A percentile compares a stretch with the other conserved stretches of the same genome.
Evolutionary conservation across 2,888 invertebrate genomes (phyloP).

Genomic region (Idaea dimidiata): DNA sequence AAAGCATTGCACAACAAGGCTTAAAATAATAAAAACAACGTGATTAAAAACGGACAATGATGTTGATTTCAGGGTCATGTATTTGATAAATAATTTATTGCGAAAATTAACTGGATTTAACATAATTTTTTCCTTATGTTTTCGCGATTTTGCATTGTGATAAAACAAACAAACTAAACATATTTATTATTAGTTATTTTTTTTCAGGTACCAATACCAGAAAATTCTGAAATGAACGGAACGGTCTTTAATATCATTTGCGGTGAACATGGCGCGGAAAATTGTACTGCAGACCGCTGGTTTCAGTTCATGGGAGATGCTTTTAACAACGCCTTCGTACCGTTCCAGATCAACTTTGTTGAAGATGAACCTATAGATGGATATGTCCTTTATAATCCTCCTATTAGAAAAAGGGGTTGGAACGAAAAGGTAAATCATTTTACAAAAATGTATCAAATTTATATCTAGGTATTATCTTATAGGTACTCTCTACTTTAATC

Average conservation of each 20-base stretch:
- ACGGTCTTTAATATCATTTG: slow-evolving; percentile 92
- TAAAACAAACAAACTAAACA: too few relatives aligned
- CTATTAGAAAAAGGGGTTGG: slow-evolving; percentile 80
- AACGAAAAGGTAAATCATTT: not conserved
- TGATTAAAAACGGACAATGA: too few relatives aligned
- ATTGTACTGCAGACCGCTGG: slow-evolving; percentile 87
- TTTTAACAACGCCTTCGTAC: slow-evolving; percentile 81
- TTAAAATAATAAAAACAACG: too few relatives aligned
- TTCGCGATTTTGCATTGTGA: too few relatives aligned
- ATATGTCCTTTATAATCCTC: slow-evolving; percentile 80
- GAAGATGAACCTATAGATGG: slow-evolving; percentile 72
- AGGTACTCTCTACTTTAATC: too few relatives aligned
- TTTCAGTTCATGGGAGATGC: slow-evolving; percentile 86
- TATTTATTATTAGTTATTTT: not conserved
- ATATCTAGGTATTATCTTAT: too few relatives aligned
- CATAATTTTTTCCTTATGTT: too few relatives aligned
- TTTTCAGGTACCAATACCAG: slow-evolving; percentile 32
- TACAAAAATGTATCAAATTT: too few relatives aligned
- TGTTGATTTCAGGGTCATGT: too few relatives aligned
- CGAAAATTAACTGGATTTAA: too few relatives aligned
- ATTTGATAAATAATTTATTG: too few relatives aligned
- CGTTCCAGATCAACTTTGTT: slow-evolving; percentile 88
- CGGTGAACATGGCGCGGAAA: slow-evolving; percentile 84
- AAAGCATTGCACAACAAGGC: too few relatives aligned
- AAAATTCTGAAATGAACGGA: slow-evolving; percentile 88